These are phyloP conservation scores for Hydraecia micacea DNA, from an alignment of 2,888 invertebrate species.

Conservation along the genomic window DNA sequence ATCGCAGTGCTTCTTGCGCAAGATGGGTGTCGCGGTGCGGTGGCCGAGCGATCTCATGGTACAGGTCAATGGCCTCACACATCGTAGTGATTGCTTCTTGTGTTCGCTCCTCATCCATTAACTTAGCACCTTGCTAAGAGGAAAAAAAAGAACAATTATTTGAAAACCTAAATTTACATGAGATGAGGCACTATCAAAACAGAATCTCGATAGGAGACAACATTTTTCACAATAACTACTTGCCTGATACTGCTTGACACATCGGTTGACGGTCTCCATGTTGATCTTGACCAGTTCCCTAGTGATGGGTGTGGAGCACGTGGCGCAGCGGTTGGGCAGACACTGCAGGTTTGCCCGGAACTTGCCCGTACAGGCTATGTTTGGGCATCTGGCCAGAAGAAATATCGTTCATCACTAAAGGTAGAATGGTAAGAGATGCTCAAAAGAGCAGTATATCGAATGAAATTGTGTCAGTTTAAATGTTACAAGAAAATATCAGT, in stretches of 20 bases:
- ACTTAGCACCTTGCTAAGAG: constrained; percentile 79
- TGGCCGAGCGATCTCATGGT: constrained; percentile 91
- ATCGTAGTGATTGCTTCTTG: constrained; percentile 90
- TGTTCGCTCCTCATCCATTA: constrained; percentile 89
- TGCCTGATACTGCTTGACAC: constrained; percentile 80
- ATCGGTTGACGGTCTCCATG: constrained; percentile 76
- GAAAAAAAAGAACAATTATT: not conserved
- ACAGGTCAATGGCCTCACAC: constrained; percentile 90
- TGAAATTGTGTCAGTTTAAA: not conserved
- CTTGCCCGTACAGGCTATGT: constrained; percentile 77
- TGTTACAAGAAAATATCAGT: not conserved
- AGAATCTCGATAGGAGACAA: not conserved
- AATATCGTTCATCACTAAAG: not conserved
- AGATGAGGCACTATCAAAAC: not conserved
- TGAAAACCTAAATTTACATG: not conserved
- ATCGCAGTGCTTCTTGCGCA: constrained; percentile 92
- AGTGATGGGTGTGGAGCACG: constrained; percentile 77
- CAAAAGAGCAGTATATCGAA: not conserved
- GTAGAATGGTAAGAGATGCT: not conserved
- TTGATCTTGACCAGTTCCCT: constrained; percentile 75
- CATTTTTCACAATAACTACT: constrained; percentile 7
- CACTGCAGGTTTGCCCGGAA: constrained; percentile 73
- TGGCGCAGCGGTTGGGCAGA: constrained; percentile 75
- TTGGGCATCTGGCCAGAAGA: constrained; percentile 77
- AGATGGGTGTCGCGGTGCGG: constrained; percentile 93